phyloP scores from a whole-genome alignment of 2,888 invertebrate genomes.

The Zeuzera pyrina region DNA sequence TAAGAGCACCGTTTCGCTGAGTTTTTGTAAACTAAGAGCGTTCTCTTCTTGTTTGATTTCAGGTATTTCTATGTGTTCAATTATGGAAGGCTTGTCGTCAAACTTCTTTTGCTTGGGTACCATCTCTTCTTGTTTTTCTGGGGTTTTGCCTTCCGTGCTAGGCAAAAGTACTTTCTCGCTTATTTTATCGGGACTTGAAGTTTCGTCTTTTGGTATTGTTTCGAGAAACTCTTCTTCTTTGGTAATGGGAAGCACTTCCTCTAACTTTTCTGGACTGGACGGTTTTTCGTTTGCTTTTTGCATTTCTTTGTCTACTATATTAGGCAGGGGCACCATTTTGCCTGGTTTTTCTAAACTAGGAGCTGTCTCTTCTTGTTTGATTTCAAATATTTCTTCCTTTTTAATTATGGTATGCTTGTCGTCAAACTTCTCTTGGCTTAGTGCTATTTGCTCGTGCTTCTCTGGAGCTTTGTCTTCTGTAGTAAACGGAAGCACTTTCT shows the following conservation, averaged over 20 bases:
- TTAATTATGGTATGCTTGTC: neutral
- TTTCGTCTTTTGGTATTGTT: no score
- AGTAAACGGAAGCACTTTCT: constrained; percentile 2
- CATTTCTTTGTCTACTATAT: neutral
- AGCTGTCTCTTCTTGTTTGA: constrained; percentile 1
- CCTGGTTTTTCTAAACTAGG: neutral
- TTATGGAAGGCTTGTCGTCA: neutral
- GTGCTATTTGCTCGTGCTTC: constrained; percentile 4
- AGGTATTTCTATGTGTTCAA: no score
- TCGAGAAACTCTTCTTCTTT: no score
- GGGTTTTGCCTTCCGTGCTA: constrained; percentile 3
- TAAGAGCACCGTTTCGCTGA: constrained; percentile 5
- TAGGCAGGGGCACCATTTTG: constrained; percentile 2
- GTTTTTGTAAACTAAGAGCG: neutral
- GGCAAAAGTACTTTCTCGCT: no score
- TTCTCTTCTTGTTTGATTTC: neutral
- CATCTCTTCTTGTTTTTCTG: constrained; percentile 1
- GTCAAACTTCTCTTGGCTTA: constrained; percentile 1
- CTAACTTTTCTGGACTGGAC: neutral
- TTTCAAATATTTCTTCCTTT: no score
- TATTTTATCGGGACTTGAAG: no score
- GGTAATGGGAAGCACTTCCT: no score
- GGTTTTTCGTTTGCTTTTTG: constrained; percentile 4
- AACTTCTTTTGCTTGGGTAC: neutral
- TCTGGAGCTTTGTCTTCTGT: neutral